Evolutionary conservation across 2,113 vertebrate species (phyloP), one percentile per base, ranked within the genome.

Genomic region (Smithornis capensis): DNA sequence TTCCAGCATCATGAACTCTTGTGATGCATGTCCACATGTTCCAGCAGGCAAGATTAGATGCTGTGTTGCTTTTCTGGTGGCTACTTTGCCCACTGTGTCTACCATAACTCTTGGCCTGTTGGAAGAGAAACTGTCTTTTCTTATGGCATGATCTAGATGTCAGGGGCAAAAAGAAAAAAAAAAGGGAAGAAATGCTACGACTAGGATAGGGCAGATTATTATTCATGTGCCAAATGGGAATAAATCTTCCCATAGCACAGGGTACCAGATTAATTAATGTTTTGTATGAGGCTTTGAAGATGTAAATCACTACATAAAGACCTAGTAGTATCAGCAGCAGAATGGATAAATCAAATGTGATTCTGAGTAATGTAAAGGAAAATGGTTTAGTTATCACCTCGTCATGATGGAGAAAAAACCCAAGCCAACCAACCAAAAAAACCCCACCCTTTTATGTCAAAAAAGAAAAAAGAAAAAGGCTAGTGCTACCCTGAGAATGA

Each of bases 231-330:
- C 62, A 78, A 86, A 89, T 86, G 55, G 67, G 79, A 95, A 86
- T 95, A 92, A 92, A 74, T 87, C 83, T 87, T 93, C 62, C 81
- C 57, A 11, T 62, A 89, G 67, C 83, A 91, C 49, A 68, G 85
- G 60, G 67, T 82, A 89, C 71, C 53, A 84, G 89, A 96, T 97
- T 94, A 95, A 93, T 95, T 95, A 92, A 64, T 86, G 60, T 92
- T 96, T 97, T 94, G 62, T 92, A 64, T 84, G 60, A 67, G 73
- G 65, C 76, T 96, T 96, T 96, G 84, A 95, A 95, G 71, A 87
- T 95, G 90, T 90, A 93, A 96, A 95, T 95, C 81, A 57, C 89
- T 87, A 29, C 0, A 4, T 85, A 81, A 94, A 79, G 85, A 77
- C 88, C 94, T 88, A 93, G 52, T 57, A 90, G 92, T 92, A 94